Base-by-base conservation (phyloP, 1,140 invertebrate genomes). In the Chironomus tepperi region DNA sequence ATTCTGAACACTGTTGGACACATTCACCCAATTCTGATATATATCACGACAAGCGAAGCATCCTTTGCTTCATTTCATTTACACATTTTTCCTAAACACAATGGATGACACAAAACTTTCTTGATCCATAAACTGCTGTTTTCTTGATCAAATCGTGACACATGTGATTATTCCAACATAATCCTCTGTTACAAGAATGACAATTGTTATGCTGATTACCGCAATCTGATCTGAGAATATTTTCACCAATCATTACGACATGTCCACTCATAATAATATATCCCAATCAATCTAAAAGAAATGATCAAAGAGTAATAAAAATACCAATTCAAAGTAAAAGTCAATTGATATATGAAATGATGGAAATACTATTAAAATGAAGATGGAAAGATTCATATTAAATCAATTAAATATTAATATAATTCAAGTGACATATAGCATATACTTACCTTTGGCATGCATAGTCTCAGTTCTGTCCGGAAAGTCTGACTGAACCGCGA, bases 241-340 rank as follows among this genome's bases (percentile, higher is more conserved):
- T 77, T 76, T 43, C 15, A 19, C n/a, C 19, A 64, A 12, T 10
- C 18, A 74, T 34, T 21, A 24, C 9, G 15, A 43, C 6, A 6
- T 18, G 47, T 7, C 73, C 19, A 8, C n/a, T 57, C 5, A 24
- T 7, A 19, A 47, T 74, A 18, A 74, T 74, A 19, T 15, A 47
- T 74, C 47, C 2, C n/a, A 74, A 74, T 74, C 47, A 34, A 74
- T 65, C 73, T 74, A 64, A 57, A 47, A 42, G 3, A 7, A 79
- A 81, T 0, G 88, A 87, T 82, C 89, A 34, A 34, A 91, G 75
- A 93, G 95, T 1, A 96, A 83, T 42, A 86, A 83, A 0, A 88
- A 87, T 82, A 93, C n/a, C n/a, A 94, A 79, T 90, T 90, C 73
- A 88, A 87, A 67, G 95, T 88, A 84, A 1, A 95, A 86, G 7